Base-by-base conservation (phyloP, 2,113 vertebrate genomes). In the Plectropomus leopardus region DNA sequence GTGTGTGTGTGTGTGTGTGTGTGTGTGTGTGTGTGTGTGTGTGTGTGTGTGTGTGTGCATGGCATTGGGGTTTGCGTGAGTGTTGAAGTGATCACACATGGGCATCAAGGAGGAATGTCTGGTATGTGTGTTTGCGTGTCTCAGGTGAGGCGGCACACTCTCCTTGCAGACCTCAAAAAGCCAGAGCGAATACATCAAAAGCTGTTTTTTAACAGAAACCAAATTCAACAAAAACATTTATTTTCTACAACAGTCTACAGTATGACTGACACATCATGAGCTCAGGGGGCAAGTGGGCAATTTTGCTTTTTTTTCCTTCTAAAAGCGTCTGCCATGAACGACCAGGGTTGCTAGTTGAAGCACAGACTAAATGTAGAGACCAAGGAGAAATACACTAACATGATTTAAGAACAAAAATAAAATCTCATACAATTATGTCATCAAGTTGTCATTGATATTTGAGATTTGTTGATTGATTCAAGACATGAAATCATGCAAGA, bases 81-180 rank as follows among this genome's bases (percentile, higher is more conserved):
- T 32, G 70, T 58, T 79, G 71, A 53, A 69, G 76, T 58, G 67
- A 74, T 67, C 77, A 15, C 66, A 70, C 45, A 54, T 21, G 42
- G 42, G 67, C 57, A 81, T 26, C 44, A 9, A 16, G 4, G 21
- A 58, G 55, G 63, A 80, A 80, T 81, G 81, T 64, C 60, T 17
- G n/a, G 26, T 72, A 48, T 8, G 11, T 26, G 63, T 54, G 60
- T 47, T 26, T 23, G 42, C 14, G 69, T 55, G 63, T 47, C 17
- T 68, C n/a, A 64, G 15, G 44, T 60, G 51, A 78, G 59, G 48
- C 48, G 53, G 44, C 32, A 40, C 1, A 57, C 51, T 61, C n/a
- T 42, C 5, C 8, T 16, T 50, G 23, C 7, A 40, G 14, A 54
- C n/a, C n/a, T 42, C 4, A 51, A 45, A 64, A 66, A 23, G 13